These are phyloP conservation scores for Papilio gigon DNA, from an alignment of 2,888 invertebrate species.

Conservation along the genomic window DNA sequence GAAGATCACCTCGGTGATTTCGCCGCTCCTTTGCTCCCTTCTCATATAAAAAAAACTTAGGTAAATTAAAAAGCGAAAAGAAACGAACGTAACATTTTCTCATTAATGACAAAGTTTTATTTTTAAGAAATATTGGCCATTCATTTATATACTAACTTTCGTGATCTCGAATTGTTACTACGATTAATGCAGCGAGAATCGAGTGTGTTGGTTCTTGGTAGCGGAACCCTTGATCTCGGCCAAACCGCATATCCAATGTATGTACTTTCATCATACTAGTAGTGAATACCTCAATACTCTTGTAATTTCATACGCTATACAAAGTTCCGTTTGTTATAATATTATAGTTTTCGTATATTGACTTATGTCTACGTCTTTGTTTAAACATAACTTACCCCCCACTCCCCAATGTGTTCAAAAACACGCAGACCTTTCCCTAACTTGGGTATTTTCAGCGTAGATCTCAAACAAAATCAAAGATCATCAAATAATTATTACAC, in stretches of 20 bases:
- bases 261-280: slow-evolving; percentile 47
- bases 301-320: slow-evolving; percentile 31
- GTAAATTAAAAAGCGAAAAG: too few relatives aligned
- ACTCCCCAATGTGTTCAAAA: background rate
- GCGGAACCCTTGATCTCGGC: slow-evolving; percentile 48
- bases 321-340: slow-evolving; percentile 8
- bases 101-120: too few relatives aligned
- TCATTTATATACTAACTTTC: too few relatives aligned
- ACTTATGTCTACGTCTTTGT: too few relatives aligned
- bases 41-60: background rate
- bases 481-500: slow-evolving; percentile 7
- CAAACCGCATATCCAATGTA: slow-evolving; percentile 49
- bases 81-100: too few relatives aligned
- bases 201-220: slow-evolving; percentile 40
- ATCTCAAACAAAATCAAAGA: too few relatives aligned
- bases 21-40: too few relatives aligned
- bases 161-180: slow-evolving; percentile 23
- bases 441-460: too few relatives aligned
- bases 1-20: too few relatives aligned
- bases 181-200: slow-evolving; percentile 12
- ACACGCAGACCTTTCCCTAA: too few relatives aligned
- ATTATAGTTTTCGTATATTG: too few relatives aligned
- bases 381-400: background rate
- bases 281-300: slow-evolving; percentile 28
- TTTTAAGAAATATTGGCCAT: too few relatives aligned